Evolutionary conservation across 2,797 vertebrate species (phyloP).

Genomic region (Sparus aurata): DNA sequence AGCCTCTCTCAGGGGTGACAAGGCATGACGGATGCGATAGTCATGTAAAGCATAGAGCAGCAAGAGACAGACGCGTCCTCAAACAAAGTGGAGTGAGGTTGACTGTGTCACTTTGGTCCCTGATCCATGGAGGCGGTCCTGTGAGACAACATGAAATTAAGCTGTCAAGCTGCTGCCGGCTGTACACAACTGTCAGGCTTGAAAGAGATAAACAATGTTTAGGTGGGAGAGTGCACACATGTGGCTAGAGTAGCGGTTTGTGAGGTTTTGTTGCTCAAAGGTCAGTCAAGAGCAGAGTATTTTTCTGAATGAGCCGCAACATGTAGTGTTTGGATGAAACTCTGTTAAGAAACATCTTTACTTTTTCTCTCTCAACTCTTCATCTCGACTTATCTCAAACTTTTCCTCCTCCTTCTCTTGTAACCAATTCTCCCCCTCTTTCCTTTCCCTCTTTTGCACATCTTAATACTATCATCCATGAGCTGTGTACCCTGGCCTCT

Average conservation of each 20-base stretch:
- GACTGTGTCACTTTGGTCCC: conserved; percentile 61
- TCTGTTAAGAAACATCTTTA: neutral
- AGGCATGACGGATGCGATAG: conserved; percentile 49
- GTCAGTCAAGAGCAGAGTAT: conserved; percentile 46
- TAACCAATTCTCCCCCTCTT: conserved; percentile 9
- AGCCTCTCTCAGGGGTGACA: conserved; percentile 22
- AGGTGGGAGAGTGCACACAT: conserved; percentile 67
- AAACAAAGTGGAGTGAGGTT: conserved; percentile 61
- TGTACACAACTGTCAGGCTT: conserved; percentile 65
- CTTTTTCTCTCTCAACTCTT: conserved; percentile 11
- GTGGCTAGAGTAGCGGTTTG: conserved; percentile 61
- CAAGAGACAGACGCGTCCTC: conserved; percentile 42
- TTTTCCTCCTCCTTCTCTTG: conserved; percentile 8
- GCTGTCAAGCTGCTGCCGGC: conserved; percentile 74
- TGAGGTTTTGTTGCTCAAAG: conserved; percentile 66
- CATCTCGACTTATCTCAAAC: neutral
- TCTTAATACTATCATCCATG: conserved; percentile 61
- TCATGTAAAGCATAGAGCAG: conserved; percentile 56
- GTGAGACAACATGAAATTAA: conserved; percentile 79
- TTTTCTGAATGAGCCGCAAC: conserved; percentile 57
- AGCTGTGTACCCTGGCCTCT: conserved; percentile 34
- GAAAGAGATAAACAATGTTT: conserved; percentile 76
- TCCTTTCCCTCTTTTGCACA: neutral
- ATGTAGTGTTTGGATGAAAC: conserved; percentile 49
- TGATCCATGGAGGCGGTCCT: conserved; percentile 66